A percentile compares a stretch with the other conserved stretches of the same genome.
phyloP scores from a whole-genome alignment of 2,113 vertebrate species.

The Glaucomys volans region DNA sequence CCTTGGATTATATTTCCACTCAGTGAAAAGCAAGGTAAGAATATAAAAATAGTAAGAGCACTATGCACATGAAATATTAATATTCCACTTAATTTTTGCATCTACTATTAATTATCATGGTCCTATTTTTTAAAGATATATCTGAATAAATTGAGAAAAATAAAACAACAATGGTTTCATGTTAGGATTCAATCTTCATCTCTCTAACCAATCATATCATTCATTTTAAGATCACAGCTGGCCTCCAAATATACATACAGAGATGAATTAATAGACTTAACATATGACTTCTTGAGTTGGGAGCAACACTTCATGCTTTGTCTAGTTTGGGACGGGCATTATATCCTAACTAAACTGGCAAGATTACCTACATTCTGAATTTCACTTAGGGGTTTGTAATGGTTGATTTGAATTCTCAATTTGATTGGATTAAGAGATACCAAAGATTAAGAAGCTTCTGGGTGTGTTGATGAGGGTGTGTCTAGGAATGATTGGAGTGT shows the following conservation, averaged over 20 bases:
- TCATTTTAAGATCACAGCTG: not conserved
- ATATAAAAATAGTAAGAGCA: not conserved
- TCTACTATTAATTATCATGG: not conserved
- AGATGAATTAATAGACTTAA: not conserved
- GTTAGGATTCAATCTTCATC: not conserved
- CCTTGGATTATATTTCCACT: conserved; percentile 4
- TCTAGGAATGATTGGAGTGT: no score
- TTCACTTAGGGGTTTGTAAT: not conserved
- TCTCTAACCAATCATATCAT: not conserved
- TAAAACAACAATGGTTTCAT: not conserved
- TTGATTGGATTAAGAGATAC: no score
- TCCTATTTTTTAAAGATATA: not conserved
- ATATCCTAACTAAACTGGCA: not conserved
- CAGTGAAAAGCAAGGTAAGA: not conserved
- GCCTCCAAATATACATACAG: not conserved
- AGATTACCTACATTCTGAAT: not conserved
- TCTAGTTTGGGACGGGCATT: not conserved
- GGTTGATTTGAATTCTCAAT: no score
- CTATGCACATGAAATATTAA: not conserved
- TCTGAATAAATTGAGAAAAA: not conserved
- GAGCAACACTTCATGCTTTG: not conserved
- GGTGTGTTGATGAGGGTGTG: no score
- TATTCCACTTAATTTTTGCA: not conserved
- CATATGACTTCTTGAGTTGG: not conserved
- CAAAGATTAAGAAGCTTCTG: no score